Evolutionary conservation across 2,888 invertebrate genomes (phyloP).

Genomic region (Ichneumoninae sp.): DNA sequence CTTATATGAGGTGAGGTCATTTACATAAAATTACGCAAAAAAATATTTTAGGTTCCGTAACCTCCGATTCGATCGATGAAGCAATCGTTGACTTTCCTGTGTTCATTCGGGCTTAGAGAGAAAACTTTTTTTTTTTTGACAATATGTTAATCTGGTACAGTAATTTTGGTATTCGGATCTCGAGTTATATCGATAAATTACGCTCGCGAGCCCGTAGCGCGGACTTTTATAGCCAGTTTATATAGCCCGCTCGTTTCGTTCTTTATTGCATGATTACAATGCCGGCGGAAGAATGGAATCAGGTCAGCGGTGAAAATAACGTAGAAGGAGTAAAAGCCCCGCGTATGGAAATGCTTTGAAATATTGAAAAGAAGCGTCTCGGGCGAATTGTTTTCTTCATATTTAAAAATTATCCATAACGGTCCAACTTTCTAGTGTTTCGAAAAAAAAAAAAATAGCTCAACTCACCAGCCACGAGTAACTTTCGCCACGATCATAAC

Average conservation of each 20-base stretch:
- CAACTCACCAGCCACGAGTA: constrained; percentile 79
- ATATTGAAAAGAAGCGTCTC: background rate
- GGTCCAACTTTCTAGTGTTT: background rate
- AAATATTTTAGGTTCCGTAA: background rate
- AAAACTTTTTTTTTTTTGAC: background rate
- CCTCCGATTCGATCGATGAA: background rate
- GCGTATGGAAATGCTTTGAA: background rate
- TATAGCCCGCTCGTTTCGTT: constrained; percentile 10
- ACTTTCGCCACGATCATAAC: constrained; percentile 78
- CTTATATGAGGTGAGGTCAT: too few relatives aligned
- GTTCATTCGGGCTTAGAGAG: background rate
- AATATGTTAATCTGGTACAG: constrained; percentile 2
- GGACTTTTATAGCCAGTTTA: constrained; percentile 23
- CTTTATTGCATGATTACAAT: constrained; percentile 20
- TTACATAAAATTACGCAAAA: too few relatives aligned
- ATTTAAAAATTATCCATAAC: background rate
- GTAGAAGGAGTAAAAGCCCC: background rate
- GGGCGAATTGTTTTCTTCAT: background rate
- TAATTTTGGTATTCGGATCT: constrained; percentile 8
- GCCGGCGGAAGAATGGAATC: constrained; percentile 17
- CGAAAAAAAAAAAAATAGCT: background rate
- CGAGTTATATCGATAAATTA: constrained; percentile 17
- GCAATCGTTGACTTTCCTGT: background rate
- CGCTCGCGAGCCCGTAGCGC: background rate
- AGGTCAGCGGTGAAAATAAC: constrained; percentile 15